Evolutionary conservation across 2,113 vertebrate genomes (phyloP).

Genomic region (Galbula dea): DNA sequence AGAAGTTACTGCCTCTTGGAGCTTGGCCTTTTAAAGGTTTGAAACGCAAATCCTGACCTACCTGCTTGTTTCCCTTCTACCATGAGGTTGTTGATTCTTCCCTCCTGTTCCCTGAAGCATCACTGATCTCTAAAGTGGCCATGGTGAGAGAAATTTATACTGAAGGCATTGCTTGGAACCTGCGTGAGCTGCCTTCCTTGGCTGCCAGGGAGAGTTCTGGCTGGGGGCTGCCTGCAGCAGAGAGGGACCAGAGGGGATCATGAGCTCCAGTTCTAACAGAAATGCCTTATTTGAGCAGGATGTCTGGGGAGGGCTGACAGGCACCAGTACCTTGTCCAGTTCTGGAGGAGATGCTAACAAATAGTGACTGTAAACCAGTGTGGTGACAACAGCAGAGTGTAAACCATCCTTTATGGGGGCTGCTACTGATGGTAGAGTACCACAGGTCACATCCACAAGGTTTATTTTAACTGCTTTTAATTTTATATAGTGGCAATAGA

Average conservation of each 20-base stretch:
- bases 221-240: neutral
- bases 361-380: too few species aligned
- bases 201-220: neutral
- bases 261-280: neutral
- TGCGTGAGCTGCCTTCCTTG: neutral
- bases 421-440: too few species aligned
- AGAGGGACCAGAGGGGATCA: neutral
- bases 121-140: slow-evolving; percentile 38
- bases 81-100: slow-evolving; percentile 5
- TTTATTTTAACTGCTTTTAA: slow-evolving; percentile 49
- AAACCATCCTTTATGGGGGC: too few species aligned
- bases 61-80: slow-evolving; percentile 32
- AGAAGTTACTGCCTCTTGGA: neutral
- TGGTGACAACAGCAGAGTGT: too few species aligned
- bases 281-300: neutral
- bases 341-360: too few species aligned
- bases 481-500: slow-evolving; percentile 37
- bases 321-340: too few species aligned
- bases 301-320: too few species aligned
- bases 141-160: slow-evolving; percentile 62
- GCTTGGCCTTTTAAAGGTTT: slow-evolving; percentile 10
- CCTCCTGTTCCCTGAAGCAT: slow-evolving; percentile 26
- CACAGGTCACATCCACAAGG: neutral
- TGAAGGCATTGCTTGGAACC: neutral
- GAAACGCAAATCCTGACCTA: slow-evolving; percentile 12